A percentile compares a stretch with the other conserved stretches of the same genome.
Evolutionary conservation across 2,888 invertebrate species (phyloP).

Genomic region (Ophion obscuratus): DNA sequence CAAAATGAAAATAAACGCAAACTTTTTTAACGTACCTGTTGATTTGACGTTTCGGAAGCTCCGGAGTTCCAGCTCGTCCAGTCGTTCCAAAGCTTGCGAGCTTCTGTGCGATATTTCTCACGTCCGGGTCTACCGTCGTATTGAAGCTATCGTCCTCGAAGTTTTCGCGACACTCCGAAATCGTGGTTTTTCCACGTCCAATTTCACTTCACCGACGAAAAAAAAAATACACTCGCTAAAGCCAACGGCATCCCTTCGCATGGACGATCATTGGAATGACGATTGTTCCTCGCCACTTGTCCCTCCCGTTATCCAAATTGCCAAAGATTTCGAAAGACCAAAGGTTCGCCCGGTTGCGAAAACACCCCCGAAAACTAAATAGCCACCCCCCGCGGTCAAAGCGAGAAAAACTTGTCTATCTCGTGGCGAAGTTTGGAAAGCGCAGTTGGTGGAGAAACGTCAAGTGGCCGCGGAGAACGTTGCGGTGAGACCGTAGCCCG

Average conservation of each 20-base stretch:
- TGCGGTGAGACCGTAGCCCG: slow-evolving; percentile 51
- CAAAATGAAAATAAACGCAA: not conserved
- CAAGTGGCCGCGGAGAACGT: slow-evolving; percentile 5
- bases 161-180: slow-evolving; percentile 11
- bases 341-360: not conserved
- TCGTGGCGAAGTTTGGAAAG: no score
- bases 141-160: not conserved
- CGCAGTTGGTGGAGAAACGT: not conserved
- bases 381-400: not conserved
- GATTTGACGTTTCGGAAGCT: slow-evolving; percentile 58
- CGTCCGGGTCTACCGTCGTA: no score
- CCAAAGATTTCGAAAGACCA: not conserved
- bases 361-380: slow-evolving; percentile 1
- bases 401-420: not conserved
- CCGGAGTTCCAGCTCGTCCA: slow-evolving; percentile 50
- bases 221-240: not conserved
- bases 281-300: slow-evolving; percentile 39
- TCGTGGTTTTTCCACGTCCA: not conserved
- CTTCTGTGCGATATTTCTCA: not conserved
- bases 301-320: not conserved
- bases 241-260: slow-evolving; percentile 21
- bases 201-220: not conserved
- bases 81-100: slow-evolving; percentile 25
- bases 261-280: not conserved
- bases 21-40: slow-evolving; percentile 65